These are phyloP conservation scores for Leucopsar rothschildi DNA, from an alignment of 2,113 vertebrate species.

Conservation along the genomic window DNA sequence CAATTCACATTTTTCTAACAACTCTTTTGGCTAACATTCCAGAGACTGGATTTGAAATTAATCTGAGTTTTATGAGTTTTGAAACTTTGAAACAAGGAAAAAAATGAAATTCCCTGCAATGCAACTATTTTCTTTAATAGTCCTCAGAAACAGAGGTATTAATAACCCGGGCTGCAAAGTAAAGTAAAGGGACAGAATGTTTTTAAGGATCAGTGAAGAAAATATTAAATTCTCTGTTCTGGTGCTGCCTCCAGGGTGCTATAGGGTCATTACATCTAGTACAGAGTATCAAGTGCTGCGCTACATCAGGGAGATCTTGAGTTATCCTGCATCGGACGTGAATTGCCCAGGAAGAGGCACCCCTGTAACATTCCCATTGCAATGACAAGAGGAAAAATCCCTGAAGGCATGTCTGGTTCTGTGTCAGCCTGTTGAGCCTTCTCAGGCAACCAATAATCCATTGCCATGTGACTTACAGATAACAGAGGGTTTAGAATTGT, in stretches of 20 bases:
- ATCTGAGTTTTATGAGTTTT: not conserved
- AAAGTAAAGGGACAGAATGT: not conserved
- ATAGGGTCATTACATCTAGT: not conserved
- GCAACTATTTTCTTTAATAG: not conserved
- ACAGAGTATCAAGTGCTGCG: not conserved
- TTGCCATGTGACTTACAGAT: not conserved
- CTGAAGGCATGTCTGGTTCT: not conserved
- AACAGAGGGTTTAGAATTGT: not conserved
- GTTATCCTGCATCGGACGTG: accelerated
- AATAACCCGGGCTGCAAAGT: not conserved
- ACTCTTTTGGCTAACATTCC: not conserved
- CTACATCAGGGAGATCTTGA: not conserved
- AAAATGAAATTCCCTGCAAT: not conserved
- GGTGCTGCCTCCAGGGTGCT: not conserved
- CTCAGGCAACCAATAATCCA: not conserved
- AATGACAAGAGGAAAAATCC: not conserved
- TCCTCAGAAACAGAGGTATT: not conserved
- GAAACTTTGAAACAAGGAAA: not conserved
- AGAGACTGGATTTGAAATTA: not conserved
- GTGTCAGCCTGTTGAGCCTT: not conserved
- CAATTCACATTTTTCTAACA: not conserved
- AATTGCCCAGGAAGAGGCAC: not conserved
- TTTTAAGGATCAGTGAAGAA: not conserved
- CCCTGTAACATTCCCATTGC: accelerated
- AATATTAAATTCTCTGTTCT: not conserved